Evolutionary conservation across 2,888 invertebrate genomes (phyloP).

Genomic region (Gerosis bhagava): DNA sequence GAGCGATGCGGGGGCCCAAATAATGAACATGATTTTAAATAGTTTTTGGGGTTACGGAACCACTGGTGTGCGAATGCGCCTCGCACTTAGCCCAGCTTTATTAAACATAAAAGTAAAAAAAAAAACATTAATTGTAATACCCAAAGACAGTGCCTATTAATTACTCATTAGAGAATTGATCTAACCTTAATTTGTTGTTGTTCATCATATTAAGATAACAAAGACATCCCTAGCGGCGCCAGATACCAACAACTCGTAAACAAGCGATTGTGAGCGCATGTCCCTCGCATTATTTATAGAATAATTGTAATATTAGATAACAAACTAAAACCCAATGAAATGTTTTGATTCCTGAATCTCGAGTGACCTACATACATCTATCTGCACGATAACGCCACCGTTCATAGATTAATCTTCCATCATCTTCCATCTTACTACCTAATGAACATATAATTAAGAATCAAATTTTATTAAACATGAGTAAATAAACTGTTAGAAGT

Average conservation of each 20-base stretch:
- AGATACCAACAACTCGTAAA: conserved; percentile 43
- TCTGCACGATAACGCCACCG: conserved; percentile 4
- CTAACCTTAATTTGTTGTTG: conserved; percentile 61
- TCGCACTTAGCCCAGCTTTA: too few relatives aligned
- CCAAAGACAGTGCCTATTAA: conserved; percentile 18
- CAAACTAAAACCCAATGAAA: conserved; percentile 17
- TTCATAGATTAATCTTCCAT: conserved; percentile 4
- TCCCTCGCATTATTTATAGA: conserved; percentile 21
- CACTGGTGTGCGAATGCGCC: too few relatives aligned
- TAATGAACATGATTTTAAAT: too few relatives aligned
- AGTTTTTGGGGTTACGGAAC: too few relatives aligned
- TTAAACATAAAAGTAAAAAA: too few relatives aligned
- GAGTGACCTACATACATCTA: conserved; percentile 22
- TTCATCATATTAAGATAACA: conserved; percentile 46
- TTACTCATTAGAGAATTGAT: conserved; percentile 49
- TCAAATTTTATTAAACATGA: too few relatives aligned
- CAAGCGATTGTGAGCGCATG: conserved; percentile 33
- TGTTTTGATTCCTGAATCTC: conserved; percentile 23
- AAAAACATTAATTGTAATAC: too few relatives aligned
- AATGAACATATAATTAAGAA: conserved; percentile 5
- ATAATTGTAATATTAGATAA: conserved; percentile 7
- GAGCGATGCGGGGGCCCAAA: too few relatives aligned
- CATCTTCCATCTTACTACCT: conserved; percentile 1
- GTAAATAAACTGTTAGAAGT: too few relatives aligned
- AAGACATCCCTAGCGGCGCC: conserved; percentile 49